These are phyloP conservation scores for mouse (Mus musculus) DNA, from an alignment of 2,113 vertebrate species.

Conservation along the genomic window GRCm39 chr1:91014501-91015000, in stretches of 20 bases:
- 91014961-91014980: neutral
- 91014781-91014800: constrained; percentile 52
- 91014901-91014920: neutral
- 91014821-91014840: constrained; percentile 59
- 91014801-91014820: constrained; percentile 25
- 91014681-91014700: neutral
- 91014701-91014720: accelerated
- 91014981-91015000: neutral
- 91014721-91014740: neutral
- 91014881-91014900: neutral
- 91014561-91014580: neutral
- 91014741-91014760: neutral
- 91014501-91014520: neutral
- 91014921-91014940: neutral
- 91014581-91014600: neutral
- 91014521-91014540: neutral
- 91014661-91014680: neutral
- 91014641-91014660: neutral
- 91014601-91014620: accelerated
- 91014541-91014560: neutral
- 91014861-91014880: constrained; percentile 45
- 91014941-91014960: accelerated
- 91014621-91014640: neutral
- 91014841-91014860: constrained; percentile 71
- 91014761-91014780: constrained; percentile 66